Evolutionary conservation across 1,140 invertebrate genomes (phyloP).

Genomic region (Caenorhabditis inopinata): DNA sequence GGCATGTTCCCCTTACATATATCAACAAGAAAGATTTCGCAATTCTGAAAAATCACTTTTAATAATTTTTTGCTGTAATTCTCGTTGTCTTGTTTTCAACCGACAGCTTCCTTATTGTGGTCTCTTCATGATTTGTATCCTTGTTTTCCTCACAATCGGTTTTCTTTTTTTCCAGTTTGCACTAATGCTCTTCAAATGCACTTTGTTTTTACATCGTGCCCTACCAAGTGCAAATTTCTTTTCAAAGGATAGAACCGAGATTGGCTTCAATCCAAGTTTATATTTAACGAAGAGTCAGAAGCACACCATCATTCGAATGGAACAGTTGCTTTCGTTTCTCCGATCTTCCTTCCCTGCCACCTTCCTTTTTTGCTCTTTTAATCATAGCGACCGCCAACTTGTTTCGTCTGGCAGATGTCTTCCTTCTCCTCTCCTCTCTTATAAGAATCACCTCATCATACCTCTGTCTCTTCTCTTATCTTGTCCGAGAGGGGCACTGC

Average conservation of each 20-base stretch:
- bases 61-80: too few relatives aligned
- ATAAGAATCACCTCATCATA: slow-evolving; percentile 25
- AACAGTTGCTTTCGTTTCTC: neutral
- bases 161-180: too few relatives aligned
- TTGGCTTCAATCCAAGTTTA: neutral
- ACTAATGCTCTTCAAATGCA: too few relatives aligned
- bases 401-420: neutral
- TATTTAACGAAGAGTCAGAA: neutral
- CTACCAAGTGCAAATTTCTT: neutral
- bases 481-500: neutral
- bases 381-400: neutral
- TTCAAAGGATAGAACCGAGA: neutral
- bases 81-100: too few relatives aligned
- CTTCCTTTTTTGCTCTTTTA: too few relatives aligned
- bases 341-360: neutral
- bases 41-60: too few relatives aligned
- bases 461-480: neutral
- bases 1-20: too few relatives aligned
- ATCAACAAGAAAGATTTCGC: too few relatives aligned
- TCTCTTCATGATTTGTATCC: too few relatives aligned
- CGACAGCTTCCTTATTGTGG: too few relatives aligned
- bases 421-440: neutral
- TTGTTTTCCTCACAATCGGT: neutral
- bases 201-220: neutral
- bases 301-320: neutral